Evolutionary conservation across 2,797 vertebrate species (phyloP), one percentile per base, ranked within the genome.

Genomic region (Garrulus glandarius): DNA sequence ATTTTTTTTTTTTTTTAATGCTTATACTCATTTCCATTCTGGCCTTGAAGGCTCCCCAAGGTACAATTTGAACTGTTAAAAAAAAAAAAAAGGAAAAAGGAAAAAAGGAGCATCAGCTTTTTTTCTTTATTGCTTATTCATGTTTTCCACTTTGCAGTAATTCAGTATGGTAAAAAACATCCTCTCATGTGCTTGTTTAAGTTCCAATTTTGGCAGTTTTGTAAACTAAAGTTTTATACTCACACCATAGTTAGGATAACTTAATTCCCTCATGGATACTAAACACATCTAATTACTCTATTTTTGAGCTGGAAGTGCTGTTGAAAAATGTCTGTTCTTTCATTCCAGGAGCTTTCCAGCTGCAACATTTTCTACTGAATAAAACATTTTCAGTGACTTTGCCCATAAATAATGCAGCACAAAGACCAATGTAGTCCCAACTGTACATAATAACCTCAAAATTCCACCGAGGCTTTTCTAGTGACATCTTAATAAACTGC

Each of bases 111-210:
- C 34, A 68, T 89, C 85, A 93, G 85, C 92, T 92, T 93, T 95
- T 93, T 93, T 97, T 83, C 82, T 92, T 91, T 95, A 91, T 90
- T 95, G 92, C 94, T 96, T 96, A 95, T 96, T 97, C 95, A 94
- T 92, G 84, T 89, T 95, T 96, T 85, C 80, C 71, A 75, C 71
- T 94, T 96, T 81, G 91, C 89, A 96, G 91, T 95, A 95, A 96
- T 97, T 97, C 94, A 96, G 81, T 63, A 68, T 21, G 18, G 52
- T 77, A 94, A 96, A 97, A 95, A 97, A 94, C 80, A 92, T 71
- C 61, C 78, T 92, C 82, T 91, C 86, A 92, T 74, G 78, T 88
- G 61, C 77, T 89, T 72, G 84, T 79, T 84, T 89, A 85, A 83
- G 76, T 91, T 92, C 37, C 90, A 93, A 72, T 95, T 96, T 63